A percentile compares a stretch with the other conserved stretches of the same genome.
These are phyloP conservation scores for Tapirus indicus DNA, from an alignment of 2,797 vertebrate genomes.

Conservation along the genomic window DNA sequence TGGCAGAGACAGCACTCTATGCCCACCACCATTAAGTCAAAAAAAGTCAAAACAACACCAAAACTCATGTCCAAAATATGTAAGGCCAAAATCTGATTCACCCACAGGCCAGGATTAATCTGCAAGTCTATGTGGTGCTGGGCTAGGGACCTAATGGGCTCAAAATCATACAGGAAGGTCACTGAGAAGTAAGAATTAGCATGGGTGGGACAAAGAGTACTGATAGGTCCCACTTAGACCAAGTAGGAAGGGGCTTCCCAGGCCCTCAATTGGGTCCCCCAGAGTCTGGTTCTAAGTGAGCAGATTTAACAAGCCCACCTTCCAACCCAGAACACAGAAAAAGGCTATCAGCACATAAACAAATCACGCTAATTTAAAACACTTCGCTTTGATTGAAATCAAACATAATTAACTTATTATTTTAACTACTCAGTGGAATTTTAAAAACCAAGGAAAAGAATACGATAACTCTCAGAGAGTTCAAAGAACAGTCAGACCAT, in stretches of 20 bases:
- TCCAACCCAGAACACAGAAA: neutral
- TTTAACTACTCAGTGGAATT: constrained; percentile 73
- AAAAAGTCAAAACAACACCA: neutral
- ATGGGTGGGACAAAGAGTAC: neutral
- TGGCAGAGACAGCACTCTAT: neutral
- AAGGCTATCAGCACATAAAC: constrained; percentile 35
- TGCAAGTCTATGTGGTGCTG: neutral
- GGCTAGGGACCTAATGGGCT: neutral
- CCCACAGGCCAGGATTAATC: neutral
- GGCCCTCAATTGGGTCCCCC: neutral
- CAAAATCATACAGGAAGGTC: neutral
- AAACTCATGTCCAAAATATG: neutral
- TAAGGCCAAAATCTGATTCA: neutral
- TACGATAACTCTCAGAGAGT: constrained; percentile 65
- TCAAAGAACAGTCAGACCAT: constrained; percentile 76
- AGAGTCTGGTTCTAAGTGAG: neutral
- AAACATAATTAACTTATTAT: constrained; percentile 81
- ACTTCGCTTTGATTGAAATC: constrained; percentile 68
- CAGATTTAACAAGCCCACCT: neutral
- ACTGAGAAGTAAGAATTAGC: neutral
- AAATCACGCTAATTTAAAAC: constrained; percentile 63
- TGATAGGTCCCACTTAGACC: neutral
- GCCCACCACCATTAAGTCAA: neutral
- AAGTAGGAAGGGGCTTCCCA: neutral
- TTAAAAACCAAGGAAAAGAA: constrained; percentile 74